Percentiles rank a stretch among this genome's conserved stretches.
These are phyloP conservation scores for Mythimna vitellina DNA, from an alignment of 2,888 invertebrate species.

Conservation along the genomic window DNA sequence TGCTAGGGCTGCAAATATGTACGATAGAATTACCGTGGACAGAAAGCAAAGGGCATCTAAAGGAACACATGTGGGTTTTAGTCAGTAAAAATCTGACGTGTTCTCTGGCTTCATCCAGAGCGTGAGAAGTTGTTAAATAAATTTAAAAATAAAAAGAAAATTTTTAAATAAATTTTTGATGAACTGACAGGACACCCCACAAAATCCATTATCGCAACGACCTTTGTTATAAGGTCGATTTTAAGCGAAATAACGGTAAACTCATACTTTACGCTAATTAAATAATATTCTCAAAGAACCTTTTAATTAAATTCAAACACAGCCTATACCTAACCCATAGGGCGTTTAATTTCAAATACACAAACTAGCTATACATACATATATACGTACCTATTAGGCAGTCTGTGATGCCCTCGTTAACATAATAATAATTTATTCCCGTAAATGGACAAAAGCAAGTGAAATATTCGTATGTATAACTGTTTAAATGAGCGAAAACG, in stretches of 20 bases:
- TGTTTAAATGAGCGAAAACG: slow-evolving; percentile 25
- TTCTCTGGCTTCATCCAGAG: too few relatives aligned
- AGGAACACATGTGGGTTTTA: too few relatives aligned
- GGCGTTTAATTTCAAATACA: slow-evolving; percentile 40
- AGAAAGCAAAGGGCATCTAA: too few relatives aligned
- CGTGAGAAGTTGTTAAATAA: too few relatives aligned
- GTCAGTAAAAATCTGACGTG: too few relatives aligned
- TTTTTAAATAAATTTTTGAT: too few relatives aligned
- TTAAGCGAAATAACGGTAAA: slow-evolving; percentile 52
- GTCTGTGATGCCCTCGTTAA: slow-evolving; percentile 23
- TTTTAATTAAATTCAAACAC: slow-evolving; percentile 75
- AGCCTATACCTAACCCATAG: slow-evolving; percentile 21
- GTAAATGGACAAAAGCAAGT: slow-evolving; percentile 29
- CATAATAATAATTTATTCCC: slow-evolving; percentile 31
- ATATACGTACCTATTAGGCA: background rate
- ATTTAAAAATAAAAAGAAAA: too few relatives aligned
- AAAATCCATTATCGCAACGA: background rate
- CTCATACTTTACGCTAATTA: slow-evolving; percentile 70
- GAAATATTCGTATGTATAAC: background rate
- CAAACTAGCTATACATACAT: slow-evolving; percentile 8
- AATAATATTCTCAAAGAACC: slow-evolving; percentile 73
- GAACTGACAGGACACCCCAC: too few relatives aligned
- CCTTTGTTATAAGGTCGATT: slow-evolving; percentile 11
- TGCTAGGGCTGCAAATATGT: too few relatives aligned
- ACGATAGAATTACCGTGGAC: too few relatives aligned